These are phyloP conservation scores for Ctenoplectra terminalis DNA, from an alignment of 1,140 invertebrate genomes.

Conservation along the genomic window DNA sequence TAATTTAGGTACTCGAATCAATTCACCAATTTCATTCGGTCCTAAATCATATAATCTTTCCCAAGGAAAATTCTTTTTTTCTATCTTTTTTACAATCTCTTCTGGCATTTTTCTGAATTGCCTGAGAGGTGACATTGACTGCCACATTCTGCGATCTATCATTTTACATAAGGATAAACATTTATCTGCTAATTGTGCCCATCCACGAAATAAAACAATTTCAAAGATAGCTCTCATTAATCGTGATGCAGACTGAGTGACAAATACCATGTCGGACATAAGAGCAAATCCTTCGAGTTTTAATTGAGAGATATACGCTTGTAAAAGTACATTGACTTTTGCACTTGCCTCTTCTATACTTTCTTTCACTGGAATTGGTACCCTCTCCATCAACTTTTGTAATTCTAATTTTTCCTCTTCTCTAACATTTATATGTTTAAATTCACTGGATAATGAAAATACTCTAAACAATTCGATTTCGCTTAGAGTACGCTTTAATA, in stretches of 20 bases:
- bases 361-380: slow-evolving; percentile 99
- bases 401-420: slow-evolving; percentile 99
- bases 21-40: slow-evolving; percentile 98
- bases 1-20: slow-evolving; percentile 97
- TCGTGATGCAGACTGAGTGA: slow-evolving; percentile 98
- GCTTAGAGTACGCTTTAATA: slow-evolving; percentile 97
- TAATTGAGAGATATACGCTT: slow-evolving; percentile 99
- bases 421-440: slow-evolving; percentile 95
- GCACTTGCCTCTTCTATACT: slow-evolving; percentile 99
- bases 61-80: slow-evolving; percentile 98
- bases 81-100: slow-evolving; percentile 98
- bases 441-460: slow-evolving; percentile 98
- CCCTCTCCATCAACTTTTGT: slow-evolving; percentile 97
- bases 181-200: slow-evolving; percentile 99
- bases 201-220: slow-evolving; percentile 95
- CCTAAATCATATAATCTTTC: slow-evolving; percentile 97
- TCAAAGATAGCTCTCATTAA: slow-evolving; percentile 99
- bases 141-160: slow-evolving; percentile 99
- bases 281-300: slow-evolving; percentile 99
- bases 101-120: slow-evolving; percentile 99
- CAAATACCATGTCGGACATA: slow-evolving; percentile 99
- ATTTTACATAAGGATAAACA: slow-evolving; percentile 98
- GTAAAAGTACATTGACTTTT: slow-evolving; percentile 97
- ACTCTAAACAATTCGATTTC: slow-evolving; percentile 99
- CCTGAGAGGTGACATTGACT: slow-evolving; percentile 98